These are phyloP conservation scores for Crossocerus cetratus DNA, from an alignment of 2,888 invertebrate species.

Conservation along the genomic window DNA sequence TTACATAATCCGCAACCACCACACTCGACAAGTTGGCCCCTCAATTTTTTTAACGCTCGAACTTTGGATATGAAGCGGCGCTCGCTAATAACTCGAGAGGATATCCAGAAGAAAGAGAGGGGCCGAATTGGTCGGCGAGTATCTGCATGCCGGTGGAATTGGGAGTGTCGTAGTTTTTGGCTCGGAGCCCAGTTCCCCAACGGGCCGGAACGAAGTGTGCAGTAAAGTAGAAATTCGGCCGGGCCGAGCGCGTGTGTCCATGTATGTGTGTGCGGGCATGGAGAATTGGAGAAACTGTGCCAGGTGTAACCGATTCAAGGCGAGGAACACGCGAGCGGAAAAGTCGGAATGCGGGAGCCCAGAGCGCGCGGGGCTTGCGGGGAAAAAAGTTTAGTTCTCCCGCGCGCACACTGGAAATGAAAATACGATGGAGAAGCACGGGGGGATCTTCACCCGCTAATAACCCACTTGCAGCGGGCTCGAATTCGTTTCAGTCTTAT, in stretches of 20 bases:
- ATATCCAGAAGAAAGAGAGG: background rate
- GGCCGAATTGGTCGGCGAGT: conserved; percentile 11
- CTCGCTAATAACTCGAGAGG: conserved; percentile 1
- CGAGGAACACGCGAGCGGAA: conserved; percentile 9
- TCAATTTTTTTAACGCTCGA: no score
- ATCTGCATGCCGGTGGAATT: conserved; percentile 19
- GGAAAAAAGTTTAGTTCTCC: conserved; percentile 16
- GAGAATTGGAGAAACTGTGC: conserved; percentile 15
- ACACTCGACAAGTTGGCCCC: no score
- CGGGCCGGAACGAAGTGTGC: conserved; percentile 9
- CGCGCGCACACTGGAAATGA: background rate
- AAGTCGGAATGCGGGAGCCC: conserved; percentile 21
- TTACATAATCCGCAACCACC: no score
- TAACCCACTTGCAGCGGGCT: no score
- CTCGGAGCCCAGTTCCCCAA: conserved; percentile 29
- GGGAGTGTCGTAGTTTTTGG: conserved; percentile 31
- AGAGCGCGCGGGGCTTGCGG: background rate
- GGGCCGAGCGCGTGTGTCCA: no score
- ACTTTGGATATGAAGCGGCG: no score
- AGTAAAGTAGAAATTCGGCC: conserved; percentile 21
- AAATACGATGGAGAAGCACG: background rate
- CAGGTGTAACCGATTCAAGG: conserved; percentile 26
- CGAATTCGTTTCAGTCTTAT: no score
- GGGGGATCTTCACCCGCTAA: no score
- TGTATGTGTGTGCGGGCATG: background rate